These are phyloP conservation scores for Scleropages formosus DNA, from an alignment of 2,797 vertebrate species.

Conservation along the genomic window DNA sequence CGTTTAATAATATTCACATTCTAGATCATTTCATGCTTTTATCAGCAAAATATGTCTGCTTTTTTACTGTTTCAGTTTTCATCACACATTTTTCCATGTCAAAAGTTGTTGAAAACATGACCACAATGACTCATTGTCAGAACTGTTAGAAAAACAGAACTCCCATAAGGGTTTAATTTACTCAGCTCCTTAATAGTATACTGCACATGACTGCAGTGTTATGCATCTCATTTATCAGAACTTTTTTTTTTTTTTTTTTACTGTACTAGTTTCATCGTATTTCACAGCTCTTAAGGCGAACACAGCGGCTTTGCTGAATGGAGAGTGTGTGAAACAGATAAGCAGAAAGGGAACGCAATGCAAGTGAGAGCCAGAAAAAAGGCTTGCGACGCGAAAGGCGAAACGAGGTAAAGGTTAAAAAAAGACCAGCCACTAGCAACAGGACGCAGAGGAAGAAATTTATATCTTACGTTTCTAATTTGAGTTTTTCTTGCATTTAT, in stretches of 20 bases:
- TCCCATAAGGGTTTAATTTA: too few relatives aligned
- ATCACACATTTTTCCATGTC: too few relatives aligned
- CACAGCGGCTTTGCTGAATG: constrained; percentile 33
- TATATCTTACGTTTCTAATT: neutral
- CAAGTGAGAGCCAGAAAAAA: constrained; percentile 44
- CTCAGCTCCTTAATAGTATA: constrained; percentile 1
- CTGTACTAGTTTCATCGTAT: neutral
- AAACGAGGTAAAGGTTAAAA: constrained; percentile 23
- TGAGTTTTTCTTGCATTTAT: constrained; percentile 44
- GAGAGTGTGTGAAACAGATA: constrained; percentile 45
- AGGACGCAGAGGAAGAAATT: constrained; percentile 15
- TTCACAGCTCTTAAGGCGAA: neutral
- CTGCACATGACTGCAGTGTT: neutral
- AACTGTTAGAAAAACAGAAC: neutral
- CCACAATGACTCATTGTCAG: constrained; percentile 5
- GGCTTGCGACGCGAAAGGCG: too few relatives aligned
- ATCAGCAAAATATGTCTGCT: too few relatives aligned
- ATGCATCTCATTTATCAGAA: constrained; percentile 4
- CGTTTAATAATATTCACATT: too few relatives aligned
- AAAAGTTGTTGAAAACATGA: neutral
- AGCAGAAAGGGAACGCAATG: constrained; percentile 36
- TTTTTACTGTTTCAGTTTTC: too few relatives aligned
- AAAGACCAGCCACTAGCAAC: constrained; percentile 24
- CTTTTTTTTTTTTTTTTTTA: neutral
- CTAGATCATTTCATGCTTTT: too few relatives aligned